Conservation (phyloP, 2,113 vertebrate species). For the Actinemys pallida region DNA sequence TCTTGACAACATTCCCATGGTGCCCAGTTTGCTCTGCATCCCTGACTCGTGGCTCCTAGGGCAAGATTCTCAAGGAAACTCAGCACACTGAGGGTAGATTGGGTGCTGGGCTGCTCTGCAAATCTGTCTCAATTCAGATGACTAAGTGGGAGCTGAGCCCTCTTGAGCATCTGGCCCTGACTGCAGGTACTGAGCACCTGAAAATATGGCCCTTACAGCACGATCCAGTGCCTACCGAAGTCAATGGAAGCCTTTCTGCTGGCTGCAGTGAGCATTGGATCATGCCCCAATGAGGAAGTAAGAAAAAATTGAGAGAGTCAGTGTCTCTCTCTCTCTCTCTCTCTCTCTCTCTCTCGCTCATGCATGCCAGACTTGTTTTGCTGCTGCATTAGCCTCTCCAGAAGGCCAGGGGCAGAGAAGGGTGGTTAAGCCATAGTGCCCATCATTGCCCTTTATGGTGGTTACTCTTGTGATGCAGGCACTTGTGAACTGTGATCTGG, state of each 20-base stretch:
- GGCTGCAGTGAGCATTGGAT: background rate
- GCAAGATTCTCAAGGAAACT: background rate
- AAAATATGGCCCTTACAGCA: background rate
- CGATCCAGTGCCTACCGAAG: background rate
- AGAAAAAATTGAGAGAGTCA: background rate
- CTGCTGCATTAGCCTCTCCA: background rate
- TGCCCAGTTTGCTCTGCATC: background rate
- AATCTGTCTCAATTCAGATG: background rate
- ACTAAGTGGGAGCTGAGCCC: background rate
- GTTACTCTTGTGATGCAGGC: background rate
- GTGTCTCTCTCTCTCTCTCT: background rate
- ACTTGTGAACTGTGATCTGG: background rate
- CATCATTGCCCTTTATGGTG: background rate
- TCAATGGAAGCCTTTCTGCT: slow-evolving; percentile 4
- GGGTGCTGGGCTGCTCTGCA: background rate
- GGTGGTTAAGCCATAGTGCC: background rate
- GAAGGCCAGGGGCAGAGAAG: background rate
- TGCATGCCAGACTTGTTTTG: background rate
- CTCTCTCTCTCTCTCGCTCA: background rate
- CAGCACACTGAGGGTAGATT: background rate
- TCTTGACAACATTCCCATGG: background rate
- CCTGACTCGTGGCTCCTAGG: background rate
- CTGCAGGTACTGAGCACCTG: background rate
- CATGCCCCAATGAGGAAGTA: background rate
- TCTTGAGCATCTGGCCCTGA: background rate